Evolutionary conservation across 35 echinoderm and acorn worm genomes (phyloP), one percentile per base, ranked within the genome.

Genomic region (Nesometra sesokonis): DNA sequence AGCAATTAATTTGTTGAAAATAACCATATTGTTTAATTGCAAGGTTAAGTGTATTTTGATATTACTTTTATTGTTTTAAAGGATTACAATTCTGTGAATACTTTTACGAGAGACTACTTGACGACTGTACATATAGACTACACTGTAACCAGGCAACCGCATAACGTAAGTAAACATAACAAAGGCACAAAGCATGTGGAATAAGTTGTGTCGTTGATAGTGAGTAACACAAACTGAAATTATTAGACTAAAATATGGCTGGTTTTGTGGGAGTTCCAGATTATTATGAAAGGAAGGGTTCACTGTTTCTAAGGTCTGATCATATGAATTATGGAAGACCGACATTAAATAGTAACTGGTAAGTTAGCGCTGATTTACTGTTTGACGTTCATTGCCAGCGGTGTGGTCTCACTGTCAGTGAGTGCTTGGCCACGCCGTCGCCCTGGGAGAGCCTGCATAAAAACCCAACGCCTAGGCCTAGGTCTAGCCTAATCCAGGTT

Each of bases 251-350:
- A n/a, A 46, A n/a, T 30, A 90, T 90, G 89, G 35, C 57, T 39
- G 78, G 52, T n/a, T 76, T 43, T 27, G 37, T 77, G 29, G 82
- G 67, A 79, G 7, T 87, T 35, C 93, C 93, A 86, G 96, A 99
- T 87, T 99, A 90, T 80, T 93, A 94, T 37, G 96, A 99, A 77
- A 87, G 96, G 30, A 99, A 99, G 82, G 96, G 96, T 40, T 99
- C 96, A 0, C 47, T 99, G 35, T 99, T 92, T 84, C 85, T 99
- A 79, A 78, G 96, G 35, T 99, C 96, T 35, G 90, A 94, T 84
- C 96, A 94, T 78, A 99, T 99, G 96, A 90, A 94, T 84, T 99
- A 99, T 77, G 93, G 96, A n/a, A 91, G 96, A 81, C 89, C 93
- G 77, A 99, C 96, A 31, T 80, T 99, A 29, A 99, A 99, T 80